These are phyloP conservation scores for Netelia inedita DNA, from an alignment of 2,888 invertebrate genomes.

Conservation along the genomic window DNA sequence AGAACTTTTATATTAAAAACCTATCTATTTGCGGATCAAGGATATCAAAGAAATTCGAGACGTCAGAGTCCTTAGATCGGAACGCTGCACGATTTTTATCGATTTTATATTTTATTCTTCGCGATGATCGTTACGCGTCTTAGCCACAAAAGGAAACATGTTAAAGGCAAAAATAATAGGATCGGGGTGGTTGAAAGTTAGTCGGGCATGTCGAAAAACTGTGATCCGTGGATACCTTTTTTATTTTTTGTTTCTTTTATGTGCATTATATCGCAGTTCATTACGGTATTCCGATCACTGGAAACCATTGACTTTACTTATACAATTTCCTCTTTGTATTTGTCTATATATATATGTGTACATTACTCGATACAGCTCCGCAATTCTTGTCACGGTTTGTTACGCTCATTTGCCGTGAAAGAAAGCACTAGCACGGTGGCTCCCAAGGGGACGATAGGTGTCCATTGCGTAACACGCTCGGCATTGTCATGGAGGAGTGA, in stretches of 20 bases:
- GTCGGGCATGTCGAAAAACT: conserved; percentile 37
- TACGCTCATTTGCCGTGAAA: conserved; percentile 46
- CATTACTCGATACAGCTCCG: not conserved
- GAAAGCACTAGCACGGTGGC: conserved; percentile 28
- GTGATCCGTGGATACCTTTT: conserved; percentile 18
- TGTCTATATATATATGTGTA: conserved; percentile 2
- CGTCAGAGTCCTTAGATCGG: not conserved
- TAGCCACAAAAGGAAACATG: conserved; percentile 7
- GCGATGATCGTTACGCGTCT: not conserved
- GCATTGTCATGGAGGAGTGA: conserved; percentile 12
- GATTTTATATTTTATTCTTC: not conserved
- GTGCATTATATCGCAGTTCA: conserved; percentile 23
- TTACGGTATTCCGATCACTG: conserved; percentile 47
- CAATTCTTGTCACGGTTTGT: conserved; percentile 45
- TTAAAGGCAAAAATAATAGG: conserved; percentile 14
- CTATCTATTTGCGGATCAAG: no score
- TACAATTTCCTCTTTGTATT: conserved; percentile 29
- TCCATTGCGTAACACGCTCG: conserved; percentile 12
- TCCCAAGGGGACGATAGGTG: not conserved
- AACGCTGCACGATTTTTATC: conserved; percentile 13
- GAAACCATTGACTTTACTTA: conserved; percentile 32
- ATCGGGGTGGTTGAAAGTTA: conserved; percentile 36
- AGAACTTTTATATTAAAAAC: no score
- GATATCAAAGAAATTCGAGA: no score
- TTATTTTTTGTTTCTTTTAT: conserved; percentile 24